These are phyloP conservation scores for Hypocryptadius cinnamomeus DNA, from an alignment of 2,113 vertebrate species.

Conservation along the genomic window DNA sequence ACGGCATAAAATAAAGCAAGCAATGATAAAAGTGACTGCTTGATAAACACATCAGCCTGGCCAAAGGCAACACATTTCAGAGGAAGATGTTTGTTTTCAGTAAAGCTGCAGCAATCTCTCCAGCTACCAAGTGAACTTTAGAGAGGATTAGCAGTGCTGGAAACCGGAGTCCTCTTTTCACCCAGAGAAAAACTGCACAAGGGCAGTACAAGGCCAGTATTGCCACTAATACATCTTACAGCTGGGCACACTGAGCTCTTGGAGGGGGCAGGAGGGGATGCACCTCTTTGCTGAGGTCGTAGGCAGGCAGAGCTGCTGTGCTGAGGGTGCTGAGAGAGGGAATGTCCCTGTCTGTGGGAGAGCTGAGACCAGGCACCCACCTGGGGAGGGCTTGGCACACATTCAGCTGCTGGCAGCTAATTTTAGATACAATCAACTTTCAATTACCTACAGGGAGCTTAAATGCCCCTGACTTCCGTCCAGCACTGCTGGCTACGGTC, in stretches of 20 bases:
- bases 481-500: background rate
- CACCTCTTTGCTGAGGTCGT: background rate
- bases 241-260: background rate
- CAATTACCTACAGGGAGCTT: background rate
- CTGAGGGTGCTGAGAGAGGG: background rate
- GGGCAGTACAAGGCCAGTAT: background rate
- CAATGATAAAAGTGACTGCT: background rate
- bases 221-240: background rate
- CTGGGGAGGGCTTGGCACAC: background rate
- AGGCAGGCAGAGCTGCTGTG: background rate
- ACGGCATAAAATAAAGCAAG: background rate
- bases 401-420: background rate
- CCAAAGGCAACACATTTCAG: background rate
- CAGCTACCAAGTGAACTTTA: background rate
- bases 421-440: background rate
- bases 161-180: background rate
- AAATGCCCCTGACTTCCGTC: background rate
- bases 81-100: background rate
- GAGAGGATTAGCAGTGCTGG: background rate
- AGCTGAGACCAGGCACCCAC: background rate
- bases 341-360: background rate
- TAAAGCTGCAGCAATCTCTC: background rate
- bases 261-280: background rate
- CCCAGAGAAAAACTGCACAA: background rate
- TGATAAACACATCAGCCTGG: background rate